phyloP scores from a whole-genome alignment of 2,888 invertebrate genomes.

The Eupithecia dodoneata region DNA sequence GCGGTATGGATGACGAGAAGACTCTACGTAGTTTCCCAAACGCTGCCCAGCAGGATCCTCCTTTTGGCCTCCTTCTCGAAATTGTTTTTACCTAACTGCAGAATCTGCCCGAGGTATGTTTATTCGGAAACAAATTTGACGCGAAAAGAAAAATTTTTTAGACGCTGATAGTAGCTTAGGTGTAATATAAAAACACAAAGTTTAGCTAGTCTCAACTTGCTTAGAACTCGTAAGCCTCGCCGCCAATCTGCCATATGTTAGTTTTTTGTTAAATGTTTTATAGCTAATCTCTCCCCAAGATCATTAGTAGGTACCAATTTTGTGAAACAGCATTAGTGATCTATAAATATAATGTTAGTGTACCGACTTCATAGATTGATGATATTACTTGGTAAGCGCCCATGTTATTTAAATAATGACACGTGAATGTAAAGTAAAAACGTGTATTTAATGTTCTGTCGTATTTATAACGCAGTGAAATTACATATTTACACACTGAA shows the following conservation, averaged over 20 bases:
- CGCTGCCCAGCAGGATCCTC: no score
- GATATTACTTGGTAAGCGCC: background rate
- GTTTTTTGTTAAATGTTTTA: background rate
- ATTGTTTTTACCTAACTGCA: no score
- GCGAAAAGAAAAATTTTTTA: no score
- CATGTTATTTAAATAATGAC: constrained; percentile 1
- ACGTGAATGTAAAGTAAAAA: constrained; percentile 1
- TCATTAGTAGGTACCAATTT: background rate
- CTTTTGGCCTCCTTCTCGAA: no score
- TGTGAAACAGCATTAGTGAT: background rate
- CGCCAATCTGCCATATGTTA: no score
- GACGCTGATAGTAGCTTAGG: background rate
- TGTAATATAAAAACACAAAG: no score
- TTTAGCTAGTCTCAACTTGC: no score
- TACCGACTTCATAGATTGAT: background rate
- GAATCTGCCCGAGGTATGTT: no score
- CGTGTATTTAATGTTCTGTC: constrained; percentile 1
- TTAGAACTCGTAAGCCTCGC: no score
- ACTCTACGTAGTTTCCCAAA: no score
- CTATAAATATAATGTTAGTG: background rate
- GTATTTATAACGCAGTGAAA: constrained; percentile 13
- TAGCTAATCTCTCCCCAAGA: background rate
- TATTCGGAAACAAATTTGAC: no score
- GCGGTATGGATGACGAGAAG: no score
- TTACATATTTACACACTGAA: constrained; percentile 29